phyloP scores from a whole-genome alignment of 2,888 invertebrate species.

The Heliconius hortense region DNA sequence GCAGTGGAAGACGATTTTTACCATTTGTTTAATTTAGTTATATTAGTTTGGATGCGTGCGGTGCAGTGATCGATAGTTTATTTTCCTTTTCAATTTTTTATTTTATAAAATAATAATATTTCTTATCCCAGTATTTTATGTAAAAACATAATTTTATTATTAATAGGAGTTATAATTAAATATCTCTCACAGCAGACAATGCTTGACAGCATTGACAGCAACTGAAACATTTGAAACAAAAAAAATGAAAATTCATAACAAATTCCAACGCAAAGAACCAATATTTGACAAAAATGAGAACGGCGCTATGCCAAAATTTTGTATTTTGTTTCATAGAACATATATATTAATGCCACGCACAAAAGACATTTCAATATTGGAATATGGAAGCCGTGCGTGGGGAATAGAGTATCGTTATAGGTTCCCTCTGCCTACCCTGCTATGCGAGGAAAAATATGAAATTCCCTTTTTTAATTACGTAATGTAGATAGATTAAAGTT shows the following conservation, averaged over 20 bases:
- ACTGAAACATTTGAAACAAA: background rate
- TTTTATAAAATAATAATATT: too few relatives aligned
- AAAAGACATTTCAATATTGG: slow-evolving; percentile 65
- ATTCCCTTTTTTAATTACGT: too few relatives aligned
- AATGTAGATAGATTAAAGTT: too few relatives aligned
- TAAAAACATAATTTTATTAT: too few relatives aligned
- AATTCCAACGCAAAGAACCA: background rate
- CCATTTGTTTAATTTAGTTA: background rate
- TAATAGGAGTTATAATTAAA: background rate
- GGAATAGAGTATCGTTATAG: too few relatives aligned
- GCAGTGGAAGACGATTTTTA: background rate
- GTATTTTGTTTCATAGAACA: slow-evolving; percentile 45
- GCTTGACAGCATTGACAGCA: background rate
- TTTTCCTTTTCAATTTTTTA: too few relatives aligned
- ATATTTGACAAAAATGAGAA: background rate
- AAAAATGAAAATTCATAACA: background rate
- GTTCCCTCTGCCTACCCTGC: too few relatives aligned
- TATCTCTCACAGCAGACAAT: background rate
- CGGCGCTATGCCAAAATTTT: background rate
- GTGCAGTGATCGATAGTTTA: too few relatives aligned
- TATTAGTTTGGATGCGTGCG: too few relatives aligned
- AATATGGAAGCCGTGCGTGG: slow-evolving; percentile 30
- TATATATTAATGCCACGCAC: slow-evolving; percentile 57
- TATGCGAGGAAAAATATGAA: too few relatives aligned
- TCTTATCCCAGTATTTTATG: too few relatives aligned